phyloP scores from a whole-genome alignment of 2,113 vertebrate genomes.

The Rattus rattus region DNA sequence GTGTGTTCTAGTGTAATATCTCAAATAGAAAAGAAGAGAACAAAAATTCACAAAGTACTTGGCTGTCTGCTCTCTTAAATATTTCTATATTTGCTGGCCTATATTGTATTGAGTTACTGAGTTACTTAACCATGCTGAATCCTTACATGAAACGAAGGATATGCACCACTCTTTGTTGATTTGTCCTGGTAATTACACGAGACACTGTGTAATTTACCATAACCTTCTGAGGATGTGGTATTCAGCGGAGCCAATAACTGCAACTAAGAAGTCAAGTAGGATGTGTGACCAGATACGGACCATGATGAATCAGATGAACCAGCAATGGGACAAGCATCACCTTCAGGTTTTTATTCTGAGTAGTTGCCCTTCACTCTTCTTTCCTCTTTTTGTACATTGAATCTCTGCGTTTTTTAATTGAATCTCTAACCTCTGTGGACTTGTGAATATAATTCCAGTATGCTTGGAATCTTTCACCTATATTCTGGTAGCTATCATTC shows the following conservation, averaged over 20 bases:
- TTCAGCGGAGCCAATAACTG: neutral
- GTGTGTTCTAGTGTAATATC: neutral
- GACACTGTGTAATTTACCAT: neutral
- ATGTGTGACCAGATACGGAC: neutral
- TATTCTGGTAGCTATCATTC: neutral
- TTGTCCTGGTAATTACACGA: neutral
- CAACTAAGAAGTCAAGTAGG: neutral
- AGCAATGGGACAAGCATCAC: neutral
- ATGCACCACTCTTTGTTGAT: neutral
- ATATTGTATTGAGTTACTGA: neutral
- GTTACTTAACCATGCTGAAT: neutral
- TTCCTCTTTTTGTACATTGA: neutral
- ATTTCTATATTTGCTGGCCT: neutral
- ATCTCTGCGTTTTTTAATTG: neutral
- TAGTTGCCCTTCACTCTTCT: rapidly evolving
- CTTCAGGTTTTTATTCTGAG: neutral
- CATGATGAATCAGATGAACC: neutral
- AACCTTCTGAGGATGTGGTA: neutral
- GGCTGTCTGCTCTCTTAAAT: neutral
- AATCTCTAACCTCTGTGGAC: neutral
- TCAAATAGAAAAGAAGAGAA: neutral
- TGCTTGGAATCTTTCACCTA: neutral
- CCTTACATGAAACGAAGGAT: neutral
- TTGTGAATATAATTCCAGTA: neutral
- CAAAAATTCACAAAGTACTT: neutral